Evolutionary conservation across 2,113 vertebrate genomes (phyloP).

Genomic region (Pteruthius melanotis): DNA sequence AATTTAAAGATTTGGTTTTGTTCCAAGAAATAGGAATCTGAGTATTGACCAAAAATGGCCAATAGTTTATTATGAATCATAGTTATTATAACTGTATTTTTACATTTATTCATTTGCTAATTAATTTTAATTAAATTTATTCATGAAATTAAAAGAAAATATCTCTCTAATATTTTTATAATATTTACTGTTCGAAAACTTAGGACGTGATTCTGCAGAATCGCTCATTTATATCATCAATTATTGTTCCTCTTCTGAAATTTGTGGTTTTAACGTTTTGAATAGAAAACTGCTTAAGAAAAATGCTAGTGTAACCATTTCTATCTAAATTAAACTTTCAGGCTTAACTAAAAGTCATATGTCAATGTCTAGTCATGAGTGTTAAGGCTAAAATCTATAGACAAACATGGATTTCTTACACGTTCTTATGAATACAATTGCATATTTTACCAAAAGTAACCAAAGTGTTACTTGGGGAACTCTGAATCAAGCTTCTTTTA

Average conservation of each 20-base stretch:
- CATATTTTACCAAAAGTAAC: background rate
- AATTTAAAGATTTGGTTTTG: background rate
- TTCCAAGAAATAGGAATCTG: background rate
- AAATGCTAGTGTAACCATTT: background rate
- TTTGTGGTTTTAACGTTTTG: background rate
- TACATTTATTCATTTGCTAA: background rate
- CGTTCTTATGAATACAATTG: background rate
- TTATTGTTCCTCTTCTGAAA: background rate
- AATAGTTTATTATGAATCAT: background rate
- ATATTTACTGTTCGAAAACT: background rate
- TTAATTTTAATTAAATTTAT: background rate
- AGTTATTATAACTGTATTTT: background rate
- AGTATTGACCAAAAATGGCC: background rate
- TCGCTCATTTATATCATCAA: background rate
- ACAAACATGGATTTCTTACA: background rate
- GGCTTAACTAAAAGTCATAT: background rate
- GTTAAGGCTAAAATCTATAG: background rate
- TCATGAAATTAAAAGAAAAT: background rate
- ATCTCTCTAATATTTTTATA: background rate
- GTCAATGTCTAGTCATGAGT: background rate
- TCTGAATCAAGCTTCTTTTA: background rate
- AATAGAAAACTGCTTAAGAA: background rate
- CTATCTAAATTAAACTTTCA: background rate
- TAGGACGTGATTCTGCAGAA: background rate
- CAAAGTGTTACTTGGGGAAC: background rate